Percentiles rank a stretch among this genome's conserved stretches.
Evolutionary conservation across 2,113 vertebrate genomes (phyloP).

Genomic region (Tapirus terrestris): DNA sequence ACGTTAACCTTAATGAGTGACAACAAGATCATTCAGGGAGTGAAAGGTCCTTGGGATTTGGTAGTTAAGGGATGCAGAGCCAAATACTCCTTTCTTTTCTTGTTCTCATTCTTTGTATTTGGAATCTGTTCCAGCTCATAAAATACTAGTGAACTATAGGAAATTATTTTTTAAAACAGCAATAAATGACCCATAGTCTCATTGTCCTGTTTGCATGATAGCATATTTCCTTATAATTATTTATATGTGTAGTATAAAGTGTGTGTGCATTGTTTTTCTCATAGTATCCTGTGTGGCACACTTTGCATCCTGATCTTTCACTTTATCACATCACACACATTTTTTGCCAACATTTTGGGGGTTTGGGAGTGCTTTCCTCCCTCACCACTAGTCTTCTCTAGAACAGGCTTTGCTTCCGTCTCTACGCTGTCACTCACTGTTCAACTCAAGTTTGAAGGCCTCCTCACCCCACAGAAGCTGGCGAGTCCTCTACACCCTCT

Average conservation of each 20-base stretch:
- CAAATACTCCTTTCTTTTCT: neutral
- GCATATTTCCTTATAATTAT: neutral
- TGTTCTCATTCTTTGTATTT: neutral
- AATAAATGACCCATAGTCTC: neutral
- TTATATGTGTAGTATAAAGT: neutral
- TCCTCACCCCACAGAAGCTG: neutral
- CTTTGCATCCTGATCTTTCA: neutral
- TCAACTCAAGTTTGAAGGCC: neutral
- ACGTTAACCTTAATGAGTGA: neutral
- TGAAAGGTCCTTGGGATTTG: neutral
- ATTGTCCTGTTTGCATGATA: neutral
- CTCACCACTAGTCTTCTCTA: neutral
- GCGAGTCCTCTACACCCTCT: neutral
- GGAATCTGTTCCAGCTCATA: neutral
- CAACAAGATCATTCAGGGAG: neutral
- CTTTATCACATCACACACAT: neutral
- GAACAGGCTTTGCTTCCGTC: neutral
- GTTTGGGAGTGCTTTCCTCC: neutral
- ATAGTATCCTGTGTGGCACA: neutral
- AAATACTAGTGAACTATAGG: neutral
- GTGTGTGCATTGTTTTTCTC: neutral
- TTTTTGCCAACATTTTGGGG: neutral
- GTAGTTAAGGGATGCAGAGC: neutral
- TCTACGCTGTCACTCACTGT: neutral
- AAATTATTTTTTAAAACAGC: neutral